Evolutionary conservation across 2,888 invertebrate genomes (phyloP).

Genomic region (Lycocerus yunnanus): DNA sequence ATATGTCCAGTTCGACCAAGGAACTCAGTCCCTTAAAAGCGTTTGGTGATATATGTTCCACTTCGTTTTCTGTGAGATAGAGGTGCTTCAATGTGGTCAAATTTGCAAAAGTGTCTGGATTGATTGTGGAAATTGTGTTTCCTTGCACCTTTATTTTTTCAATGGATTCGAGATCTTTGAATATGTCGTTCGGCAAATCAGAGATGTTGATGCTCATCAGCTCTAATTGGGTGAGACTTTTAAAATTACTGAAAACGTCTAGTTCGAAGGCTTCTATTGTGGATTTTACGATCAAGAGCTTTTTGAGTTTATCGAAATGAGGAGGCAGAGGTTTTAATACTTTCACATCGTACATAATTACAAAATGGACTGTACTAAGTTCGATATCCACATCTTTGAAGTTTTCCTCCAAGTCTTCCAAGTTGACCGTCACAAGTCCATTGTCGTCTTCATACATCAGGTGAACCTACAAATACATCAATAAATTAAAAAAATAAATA

Average conservation of each 20-base stretch:
- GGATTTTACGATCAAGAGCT: neutral
- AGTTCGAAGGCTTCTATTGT: neutral
- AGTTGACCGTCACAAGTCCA: neutral
- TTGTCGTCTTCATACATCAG: neutral
- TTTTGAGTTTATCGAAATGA: neutral
- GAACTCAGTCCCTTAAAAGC: neutral
- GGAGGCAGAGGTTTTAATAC: neutral
- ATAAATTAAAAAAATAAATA: neutral
- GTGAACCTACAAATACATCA: neutral
- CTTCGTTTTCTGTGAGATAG: neutral
- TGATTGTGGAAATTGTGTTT: neutral
- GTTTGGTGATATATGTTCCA: neutral
- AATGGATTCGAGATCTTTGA: neutral
- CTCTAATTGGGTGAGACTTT: neutral
- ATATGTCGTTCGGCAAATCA: neutral
- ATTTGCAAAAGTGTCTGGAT: neutral
- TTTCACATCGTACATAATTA: neutral
- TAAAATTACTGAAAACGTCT: neutral
- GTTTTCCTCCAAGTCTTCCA: neutral
- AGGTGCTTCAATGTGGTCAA: neutral
- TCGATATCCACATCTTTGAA: neutral
- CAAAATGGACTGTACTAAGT: neutral
- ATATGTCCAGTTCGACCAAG: neutral
- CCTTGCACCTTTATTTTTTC: neutral
- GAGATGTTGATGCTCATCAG: neutral